A percentile compares a stretch with the other conserved stretches of the same genome.
Conservation (phyloP, 2,113 vertebrate genomes). For the Cephalopholis sonnerati region DNA sequence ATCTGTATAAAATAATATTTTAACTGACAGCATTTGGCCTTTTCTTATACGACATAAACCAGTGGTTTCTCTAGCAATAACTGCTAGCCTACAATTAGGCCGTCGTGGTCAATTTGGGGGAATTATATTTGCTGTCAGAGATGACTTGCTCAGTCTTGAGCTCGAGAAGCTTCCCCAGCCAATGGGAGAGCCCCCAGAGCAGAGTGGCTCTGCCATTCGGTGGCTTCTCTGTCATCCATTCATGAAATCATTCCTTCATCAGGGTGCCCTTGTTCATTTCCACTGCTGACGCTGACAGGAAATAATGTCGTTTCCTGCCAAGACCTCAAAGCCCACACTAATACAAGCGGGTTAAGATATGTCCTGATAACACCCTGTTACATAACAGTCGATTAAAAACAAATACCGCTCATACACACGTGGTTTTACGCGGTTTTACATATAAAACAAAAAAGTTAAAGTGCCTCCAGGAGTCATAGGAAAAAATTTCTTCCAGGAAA, state of each 20-base stretch:
- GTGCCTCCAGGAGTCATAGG: background rate
- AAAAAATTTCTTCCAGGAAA: background rate
- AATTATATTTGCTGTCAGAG: constrained; percentile 11
- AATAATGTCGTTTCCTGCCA: constrained; percentile 77
- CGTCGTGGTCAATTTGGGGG: constrained; percentile 11
- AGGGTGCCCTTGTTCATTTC: constrained; percentile 61
- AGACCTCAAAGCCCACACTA: constrained; percentile 56
- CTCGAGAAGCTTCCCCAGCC: background rate
- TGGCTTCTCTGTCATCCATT: constrained; percentile 60
- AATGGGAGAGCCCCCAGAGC: background rate
- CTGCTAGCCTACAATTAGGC: background rate
- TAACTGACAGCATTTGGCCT: background rate
- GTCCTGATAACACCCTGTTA: constrained; percentile 63
- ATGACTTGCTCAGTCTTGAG: background rate
- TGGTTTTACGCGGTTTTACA: background rate
- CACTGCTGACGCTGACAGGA: constrained; percentile 70
- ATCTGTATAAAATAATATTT: constrained; percentile 2
- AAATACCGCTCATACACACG: constrained; percentile 13
- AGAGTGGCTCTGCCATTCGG: background rate
- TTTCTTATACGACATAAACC: background rate
- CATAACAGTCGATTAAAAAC: constrained; percentile 33
- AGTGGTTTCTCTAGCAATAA: background rate
- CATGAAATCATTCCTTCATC: constrained; percentile 71
- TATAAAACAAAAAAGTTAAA: constrained; percentile 8
- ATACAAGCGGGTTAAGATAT: constrained; percentile 48